Base-by-base conservation (phyloP, 2,888 invertebrate species). In the Agrochola lota region DNA sequence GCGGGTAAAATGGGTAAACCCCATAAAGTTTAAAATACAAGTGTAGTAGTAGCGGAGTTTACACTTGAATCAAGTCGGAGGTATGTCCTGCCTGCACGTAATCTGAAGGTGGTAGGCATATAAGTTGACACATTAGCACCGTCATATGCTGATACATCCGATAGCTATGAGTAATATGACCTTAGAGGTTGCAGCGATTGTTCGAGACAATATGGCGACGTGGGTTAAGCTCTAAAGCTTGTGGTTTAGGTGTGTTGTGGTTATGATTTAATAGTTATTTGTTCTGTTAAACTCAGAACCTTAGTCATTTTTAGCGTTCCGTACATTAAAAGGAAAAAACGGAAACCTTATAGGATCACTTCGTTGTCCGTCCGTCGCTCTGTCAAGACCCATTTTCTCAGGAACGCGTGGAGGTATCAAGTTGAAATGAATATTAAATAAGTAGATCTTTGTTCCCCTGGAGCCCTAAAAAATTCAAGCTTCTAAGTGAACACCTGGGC, bases 141-240 rank as follows among this genome's bases (percentile, higher is more conserved):
- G 35, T 49, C 55, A 59, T 46, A 26, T 7, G 8, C 52, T 83
- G 35, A 77, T 62, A 23, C 71, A 67, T 77, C 8, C 59, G 17
- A 72, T 55, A 7, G 8, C 23, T n/a, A 26, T 81, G 82, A 82
- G 1, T 82, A 71, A 82, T 35, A 7, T 30, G 71, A 43, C 80
- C 80, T 78, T 67, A n/a, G n/a, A n/a, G n/a, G 40, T 20, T n/a
- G 20, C 2, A 40, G 30, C 23, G 57, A 67, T 59, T 59, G 74
- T 78, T 59, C 20, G 26, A 80, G 71, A 80, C 81, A 55, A 55
- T 12, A 26, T 60, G 81, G 46, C 67, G 20, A 52, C 60, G 26
- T 64, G 9, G 57, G 55, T 74, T 55, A 23, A 4, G 40, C 23
- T 43, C 43, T 17, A 7, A 52, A 40, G 7, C 11, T 66, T 78